These are phyloP conservation scores for Pogonognathellus flavescens DNA, from an alignment of 1,140 invertebrate species.

Conservation along the genomic window DNA sequence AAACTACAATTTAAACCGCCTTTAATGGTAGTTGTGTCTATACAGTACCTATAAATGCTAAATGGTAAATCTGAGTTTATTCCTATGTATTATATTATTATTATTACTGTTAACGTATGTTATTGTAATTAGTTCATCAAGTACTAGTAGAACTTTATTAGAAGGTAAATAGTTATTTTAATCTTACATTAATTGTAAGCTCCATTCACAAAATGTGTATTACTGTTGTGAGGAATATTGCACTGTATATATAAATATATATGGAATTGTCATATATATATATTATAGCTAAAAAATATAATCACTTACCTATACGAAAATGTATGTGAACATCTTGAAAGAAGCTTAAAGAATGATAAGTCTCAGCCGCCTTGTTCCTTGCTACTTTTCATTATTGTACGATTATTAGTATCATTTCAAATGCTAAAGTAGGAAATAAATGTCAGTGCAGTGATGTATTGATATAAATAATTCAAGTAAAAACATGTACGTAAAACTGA, in stretches of 20 bases:
- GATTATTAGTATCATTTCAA: constrained; percentile 33
- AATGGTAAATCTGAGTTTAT: constrained; percentile 26
- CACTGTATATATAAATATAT: not conserved
- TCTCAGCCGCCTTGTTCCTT: constrained; percentile 47
- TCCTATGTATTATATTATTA: constrained; percentile 25
- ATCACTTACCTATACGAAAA: not conserved
- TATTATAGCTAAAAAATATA: constrained; percentile 1
- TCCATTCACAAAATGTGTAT: constrained; percentile 9
- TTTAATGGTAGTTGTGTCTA: constrained; percentile 22
- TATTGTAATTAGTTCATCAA: not conserved
- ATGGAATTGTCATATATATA: not conserved
- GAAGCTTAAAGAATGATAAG: not conserved
- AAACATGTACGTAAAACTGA: constrained; percentile 15
- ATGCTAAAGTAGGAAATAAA: constrained; percentile 31
- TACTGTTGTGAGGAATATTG: constrained; percentile 11
- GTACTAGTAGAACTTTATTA: not conserved
- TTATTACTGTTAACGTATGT: constrained; percentile 13
- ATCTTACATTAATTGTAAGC: constrained; percentile 25
- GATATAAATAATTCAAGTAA: constrained; percentile 21
- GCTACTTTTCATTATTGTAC: constrained; percentile 32
- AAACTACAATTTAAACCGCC: constrained; percentile 22
- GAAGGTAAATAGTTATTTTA: constrained; percentile 6
- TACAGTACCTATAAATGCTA: constrained; percentile 10
- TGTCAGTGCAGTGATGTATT: constrained; percentile 37
- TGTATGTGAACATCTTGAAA: constrained; percentile 34